phyloP scores from a whole-genome alignment of 2,797 vertebrate genomes.

The Amblyopsis hoosieri region DNA sequence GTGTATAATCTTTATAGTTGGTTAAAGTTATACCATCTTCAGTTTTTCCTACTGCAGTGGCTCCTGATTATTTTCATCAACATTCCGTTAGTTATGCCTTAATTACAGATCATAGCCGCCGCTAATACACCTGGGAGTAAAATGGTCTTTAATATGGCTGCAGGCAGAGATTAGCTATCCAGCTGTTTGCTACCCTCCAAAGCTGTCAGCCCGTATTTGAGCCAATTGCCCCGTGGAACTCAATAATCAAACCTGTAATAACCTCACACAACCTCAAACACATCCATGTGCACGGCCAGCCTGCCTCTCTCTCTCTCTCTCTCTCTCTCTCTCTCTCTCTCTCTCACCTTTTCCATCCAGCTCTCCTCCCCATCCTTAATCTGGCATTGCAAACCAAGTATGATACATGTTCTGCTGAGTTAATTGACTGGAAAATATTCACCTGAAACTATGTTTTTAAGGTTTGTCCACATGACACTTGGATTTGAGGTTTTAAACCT shows the following conservation, averaged over 20 bases:
- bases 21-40: conserved; percentile 44
- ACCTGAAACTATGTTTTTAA: conserved; percentile 24
- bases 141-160: conserved; percentile 73
- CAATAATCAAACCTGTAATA: conserved; percentile 77
- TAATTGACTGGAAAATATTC: conserved; percentile 27
- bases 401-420: conserved; percentile 44
- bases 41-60: conserved; percentile 56
- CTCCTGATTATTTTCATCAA: conserved; percentile 75
- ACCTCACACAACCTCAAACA: conserved; percentile 62
- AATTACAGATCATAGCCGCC: conserved; percentile 79
- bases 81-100: conserved; percentile 77
- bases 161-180: conserved; percentile 75
- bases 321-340: conserved; percentile 3
- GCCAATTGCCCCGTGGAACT: conserved; percentile 75
- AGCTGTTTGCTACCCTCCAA: conserved; percentile 77
- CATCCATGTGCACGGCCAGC: conserved; percentile 35
- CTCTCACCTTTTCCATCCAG: conserved; percentile 3
- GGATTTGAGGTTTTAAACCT: not conserved
- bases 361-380: conserved; percentile 17
- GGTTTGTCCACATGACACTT: conserved; percentile 5
- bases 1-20: not conserved
- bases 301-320: conserved; percentile 26
- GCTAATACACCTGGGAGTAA: conserved; percentile 70
- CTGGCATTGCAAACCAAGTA: conserved; percentile 37
- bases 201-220: conserved; percentile 78